These are phyloP conservation scores for Phyllostomus discolor DNA, from an alignment of 2,113 vertebrate species.

Conservation along the genomic window DNA sequence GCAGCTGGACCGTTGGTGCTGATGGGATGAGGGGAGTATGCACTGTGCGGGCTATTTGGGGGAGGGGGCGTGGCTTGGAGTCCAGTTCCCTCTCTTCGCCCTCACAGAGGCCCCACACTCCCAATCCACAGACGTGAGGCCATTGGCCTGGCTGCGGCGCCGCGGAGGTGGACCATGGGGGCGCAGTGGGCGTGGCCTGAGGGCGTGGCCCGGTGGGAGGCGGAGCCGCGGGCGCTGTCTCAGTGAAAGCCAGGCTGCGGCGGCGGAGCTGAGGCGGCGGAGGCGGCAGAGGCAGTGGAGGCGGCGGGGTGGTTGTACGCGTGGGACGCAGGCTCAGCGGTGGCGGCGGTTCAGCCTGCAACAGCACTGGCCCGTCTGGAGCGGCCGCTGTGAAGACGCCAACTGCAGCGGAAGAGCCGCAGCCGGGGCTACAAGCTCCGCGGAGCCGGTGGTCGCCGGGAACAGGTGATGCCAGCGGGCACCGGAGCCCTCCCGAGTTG, in stretches of 20 bases:
- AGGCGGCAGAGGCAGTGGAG: background rate
- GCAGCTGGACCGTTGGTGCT: constrained; percentile 64
- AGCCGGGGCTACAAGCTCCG: background rate
- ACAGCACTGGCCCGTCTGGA: constrained; percentile 11
- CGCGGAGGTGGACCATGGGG: background rate
- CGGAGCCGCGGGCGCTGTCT: constrained; percentile 62
- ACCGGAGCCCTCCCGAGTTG: constrained; percentile 50
- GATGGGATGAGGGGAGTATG: constrained; percentile 8
- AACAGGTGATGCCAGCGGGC: constrained; percentile 70
- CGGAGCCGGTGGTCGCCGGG: constrained; percentile 19
- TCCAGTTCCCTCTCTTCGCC: background rate
- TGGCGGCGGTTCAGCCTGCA: background rate
- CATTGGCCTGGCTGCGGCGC: constrained; percentile 31
- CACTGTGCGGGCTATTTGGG: background rate
- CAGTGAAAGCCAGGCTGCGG: constrained; percentile 35
- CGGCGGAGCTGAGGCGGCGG: background rate
- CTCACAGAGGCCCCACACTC: background rate
- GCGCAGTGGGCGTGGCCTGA: constrained; percentile 46
- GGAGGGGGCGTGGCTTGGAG: constrained; percentile 55
- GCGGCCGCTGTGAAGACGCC: constrained; percentile 28
- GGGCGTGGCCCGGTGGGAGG: constrained; percentile 52
- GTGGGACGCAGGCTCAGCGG: constrained; percentile 56
- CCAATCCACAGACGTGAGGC: background rate
- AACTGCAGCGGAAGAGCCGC: constrained; percentile 63
- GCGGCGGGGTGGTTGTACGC: background rate